These are phyloP conservation scores for Brachylomia viminalis DNA, from an alignment of 2,888 invertebrate genomes.

Conservation along the genomic window DNA sequence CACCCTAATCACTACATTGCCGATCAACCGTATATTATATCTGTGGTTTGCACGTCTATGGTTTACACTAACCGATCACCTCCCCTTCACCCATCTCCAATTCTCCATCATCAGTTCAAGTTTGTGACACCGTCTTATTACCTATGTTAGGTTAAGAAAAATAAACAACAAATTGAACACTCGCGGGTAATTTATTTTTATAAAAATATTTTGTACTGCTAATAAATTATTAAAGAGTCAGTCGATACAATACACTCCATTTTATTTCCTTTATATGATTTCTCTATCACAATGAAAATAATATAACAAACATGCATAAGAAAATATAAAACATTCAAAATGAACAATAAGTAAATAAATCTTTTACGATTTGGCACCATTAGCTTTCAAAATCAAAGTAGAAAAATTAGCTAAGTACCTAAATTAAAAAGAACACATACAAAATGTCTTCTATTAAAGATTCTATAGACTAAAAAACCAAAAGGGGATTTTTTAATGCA, in stretches of 20 bases:
- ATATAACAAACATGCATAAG: slow-evolving; percentile 42
- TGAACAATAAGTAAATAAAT: slow-evolving; percentile 28
- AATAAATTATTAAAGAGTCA: slow-evolving; percentile 68
- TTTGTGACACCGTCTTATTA: no score
- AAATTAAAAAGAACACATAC: neutral
- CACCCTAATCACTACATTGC: no score
- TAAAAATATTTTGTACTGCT: slow-evolving; percentile 75
- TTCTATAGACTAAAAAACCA: neutral
- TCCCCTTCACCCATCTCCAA: neutral
- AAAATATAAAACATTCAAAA: slow-evolving; percentile 25
- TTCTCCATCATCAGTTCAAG: neutral
- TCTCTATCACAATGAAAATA: slow-evolving; percentile 73
- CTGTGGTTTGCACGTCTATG: neutral
- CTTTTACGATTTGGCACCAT: slow-evolving; percentile 47
- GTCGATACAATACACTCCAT: slow-evolving; percentile 67
- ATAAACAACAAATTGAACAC: slow-evolving; percentile 51
- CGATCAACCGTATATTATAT: no score
- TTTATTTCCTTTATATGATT: slow-evolving; percentile 34
- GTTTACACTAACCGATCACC: neutral
- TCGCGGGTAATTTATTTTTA: slow-evolving; percentile 72
- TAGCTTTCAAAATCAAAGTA: slow-evolving; percentile 29
- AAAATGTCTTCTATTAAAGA: neutral
- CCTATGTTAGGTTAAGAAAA: no score
- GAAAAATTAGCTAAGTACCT: slow-evolving; percentile 5
- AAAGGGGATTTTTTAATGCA: neutral